Evolutionary conservation across 2,113 vertebrate genomes (phyloP).

Genomic region (Neoarius graeffei): DNA sequence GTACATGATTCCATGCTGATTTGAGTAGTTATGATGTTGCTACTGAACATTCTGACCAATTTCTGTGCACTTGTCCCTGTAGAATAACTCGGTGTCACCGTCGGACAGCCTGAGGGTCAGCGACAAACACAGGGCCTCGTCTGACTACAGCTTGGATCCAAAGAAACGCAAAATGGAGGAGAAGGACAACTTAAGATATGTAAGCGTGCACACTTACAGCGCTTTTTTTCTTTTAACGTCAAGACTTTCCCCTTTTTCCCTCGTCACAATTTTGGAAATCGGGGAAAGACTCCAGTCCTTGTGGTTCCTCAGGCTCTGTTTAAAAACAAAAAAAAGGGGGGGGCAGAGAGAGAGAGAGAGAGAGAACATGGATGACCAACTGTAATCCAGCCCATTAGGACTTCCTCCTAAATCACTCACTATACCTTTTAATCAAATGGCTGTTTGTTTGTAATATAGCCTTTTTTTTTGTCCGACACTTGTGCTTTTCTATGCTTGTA

Average conservation of each 20-base stretch:
- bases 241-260: too few species aligned
- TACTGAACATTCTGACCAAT: neutral
- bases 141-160: conserved; percentile 86
- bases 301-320: neutral
- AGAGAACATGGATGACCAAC: neutral
- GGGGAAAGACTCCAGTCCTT: neutral
- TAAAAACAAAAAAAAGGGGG: neutral
- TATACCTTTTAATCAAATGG: neutral
- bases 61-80: conserved; percentile 51
- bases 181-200: conserved; percentile 95
- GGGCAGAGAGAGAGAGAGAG: neutral
- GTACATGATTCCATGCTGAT: neutral
- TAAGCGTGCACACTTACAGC: conserved; percentile 62
- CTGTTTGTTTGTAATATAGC: too few species aligned
- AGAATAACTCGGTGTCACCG: conserved; percentile 95
- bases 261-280: neutral
- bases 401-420: too few species aligned
- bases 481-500: neutral
- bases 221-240: neutral
- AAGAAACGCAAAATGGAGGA: conserved; percentile 96
- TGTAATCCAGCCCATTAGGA: neutral
- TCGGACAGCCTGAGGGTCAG: conserved; percentile 90
- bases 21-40: neutral
- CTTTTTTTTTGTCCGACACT: neutral
- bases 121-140: conserved; percentile 90